Base-by-base conservation (phyloP, 2,797 vertebrate genomes). In the Hephaestus fuliginosus region DNA sequence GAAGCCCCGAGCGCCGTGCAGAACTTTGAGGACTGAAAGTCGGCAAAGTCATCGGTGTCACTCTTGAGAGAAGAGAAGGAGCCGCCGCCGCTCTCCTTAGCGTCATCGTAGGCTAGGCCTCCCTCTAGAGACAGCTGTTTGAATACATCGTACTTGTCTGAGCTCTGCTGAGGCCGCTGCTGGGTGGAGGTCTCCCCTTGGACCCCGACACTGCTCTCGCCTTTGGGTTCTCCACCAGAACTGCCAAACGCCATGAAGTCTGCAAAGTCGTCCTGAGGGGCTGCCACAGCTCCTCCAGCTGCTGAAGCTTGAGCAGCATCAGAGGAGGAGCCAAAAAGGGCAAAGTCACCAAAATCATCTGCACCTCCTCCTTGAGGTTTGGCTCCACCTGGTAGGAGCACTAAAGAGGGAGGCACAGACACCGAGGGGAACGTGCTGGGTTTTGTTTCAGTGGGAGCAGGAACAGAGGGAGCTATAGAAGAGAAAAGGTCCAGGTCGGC, bases 171-270 rank as follows among this genome's bases (percentile, higher is more conserved):
- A 61, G 89, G 88, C 39, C 67, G 85, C 82, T 81, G 93, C 70
- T 90, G 91, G 11, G 86, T 18, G 15, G 85, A 65, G 53, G 86
- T 64, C 77, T 91, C 89, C 43, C 71, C 85, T 33, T 88, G 86
- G 63, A 82, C 76, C 53, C 72, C 82, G 0, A 28, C 55, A 15
- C 75, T 78, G 68, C 76, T 83, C 74, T 94, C 92, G 0, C 76
- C 71, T 85, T 92, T 94, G 6, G 89, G 85, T 74, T 95, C 94
- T 22, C 93, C 91, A 30, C 94, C 91, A 53, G 96, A 95, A 74
- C 93, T 96, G 68, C 95, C 97, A 58, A 99, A 99, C 15, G 98
- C 97, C 97, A 99, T 97, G 86, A 99, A 99, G 93, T 99, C 98
- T 58, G 98, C 98, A 95, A 99, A 99, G 93, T 99, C 98, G 48